Evolutionary conservation across 1,140 invertebrate species (phyloP).

Genomic region (Meteorus sp.): DNA sequence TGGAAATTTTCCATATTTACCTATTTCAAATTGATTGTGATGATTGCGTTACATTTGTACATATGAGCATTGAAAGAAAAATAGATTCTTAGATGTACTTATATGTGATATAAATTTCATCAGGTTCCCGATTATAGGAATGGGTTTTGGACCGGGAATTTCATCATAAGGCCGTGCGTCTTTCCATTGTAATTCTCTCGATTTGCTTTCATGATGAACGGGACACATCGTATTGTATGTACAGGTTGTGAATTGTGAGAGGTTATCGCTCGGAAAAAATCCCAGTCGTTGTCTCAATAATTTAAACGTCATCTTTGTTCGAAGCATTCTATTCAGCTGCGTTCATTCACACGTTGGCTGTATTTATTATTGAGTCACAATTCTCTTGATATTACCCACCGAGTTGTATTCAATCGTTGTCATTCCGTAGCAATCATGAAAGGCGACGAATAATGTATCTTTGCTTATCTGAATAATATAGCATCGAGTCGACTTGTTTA

Average conservation of each 20-base stretch:
- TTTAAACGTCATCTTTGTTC: conserved; percentile 21
- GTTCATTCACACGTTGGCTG: no score
- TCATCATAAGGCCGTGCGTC: conserved; percentile 46
- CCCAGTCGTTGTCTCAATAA: conserved; percentile 7
- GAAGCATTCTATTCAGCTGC: no score
- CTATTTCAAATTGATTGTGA: conserved; percentile 26
- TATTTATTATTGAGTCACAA: no score
- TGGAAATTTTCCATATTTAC: conserved; percentile 34
- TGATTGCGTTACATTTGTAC: no score
- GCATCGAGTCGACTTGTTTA: no score
- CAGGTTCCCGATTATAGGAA: conserved; percentile 55
- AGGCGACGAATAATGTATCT: no score
- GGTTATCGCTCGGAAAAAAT: conserved; percentile 1
- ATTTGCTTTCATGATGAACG: neutral
- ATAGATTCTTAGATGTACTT: conserved; percentile 51
- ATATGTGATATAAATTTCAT: conserved; percentile 60
- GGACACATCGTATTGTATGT: conserved; percentile 21
- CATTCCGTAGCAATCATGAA: no score
- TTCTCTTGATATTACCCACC: no score
- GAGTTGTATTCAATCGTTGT: no score
- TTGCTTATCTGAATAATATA: no score
- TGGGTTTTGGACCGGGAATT: conserved; percentile 59
- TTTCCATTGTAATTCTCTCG: conserved; percentile 30
- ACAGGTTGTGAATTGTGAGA: conserved; percentile 1
- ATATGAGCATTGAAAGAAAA: neutral